phyloP scores from a whole-genome alignment of 2,888 invertebrate species.

The Drosophila lutescens region DNA sequence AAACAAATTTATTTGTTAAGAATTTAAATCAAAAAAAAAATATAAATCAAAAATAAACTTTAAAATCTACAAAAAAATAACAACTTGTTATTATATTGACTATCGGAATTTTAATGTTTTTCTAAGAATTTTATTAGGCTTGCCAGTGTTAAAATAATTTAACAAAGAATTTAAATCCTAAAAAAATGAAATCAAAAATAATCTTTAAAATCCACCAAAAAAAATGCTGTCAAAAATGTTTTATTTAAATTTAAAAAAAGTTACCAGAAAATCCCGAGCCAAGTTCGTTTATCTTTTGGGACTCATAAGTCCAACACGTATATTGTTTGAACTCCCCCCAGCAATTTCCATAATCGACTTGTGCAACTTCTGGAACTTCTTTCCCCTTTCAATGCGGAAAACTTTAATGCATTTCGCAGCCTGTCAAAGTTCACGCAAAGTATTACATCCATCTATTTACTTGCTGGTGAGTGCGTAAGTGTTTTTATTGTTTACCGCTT shows the following conservation, averaged over 20 bases:
- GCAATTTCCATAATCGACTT: conserved; percentile 17
- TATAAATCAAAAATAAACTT: too few relatives aligned
- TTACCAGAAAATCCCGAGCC: not conserved
- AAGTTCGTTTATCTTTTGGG: not conserved
- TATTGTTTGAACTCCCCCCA: not conserved
- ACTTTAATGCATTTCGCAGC: conserved; percentile 37
- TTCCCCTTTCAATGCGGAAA: conserved; percentile 1
- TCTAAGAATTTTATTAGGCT: too few relatives aligned
- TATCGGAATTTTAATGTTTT: too few relatives aligned
- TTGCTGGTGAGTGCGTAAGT: conserved; percentile 2
- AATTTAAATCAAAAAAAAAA: too few relatives aligned
- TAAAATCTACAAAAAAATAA: too few relatives aligned
- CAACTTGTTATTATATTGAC: too few relatives aligned
- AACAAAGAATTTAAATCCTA: not conserved
- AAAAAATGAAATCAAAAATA: not conserved
- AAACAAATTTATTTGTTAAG: too few relatives aligned
- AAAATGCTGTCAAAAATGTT: not conserved
- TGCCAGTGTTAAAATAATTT: too few relatives aligned
- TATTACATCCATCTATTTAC: conserved; percentile 21
- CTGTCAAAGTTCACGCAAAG: conserved; percentile 32
- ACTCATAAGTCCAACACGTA: not conserved
- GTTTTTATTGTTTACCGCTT: conserved; percentile 36
- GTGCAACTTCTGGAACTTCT: conserved; percentile 14
- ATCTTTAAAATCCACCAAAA: too few relatives aligned
- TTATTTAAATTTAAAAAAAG: not conserved